These are phyloP conservation scores for Hartigia nigra DNA, from an alignment of 2,888 invertebrate genomes.

Conservation along the genomic window DNA sequence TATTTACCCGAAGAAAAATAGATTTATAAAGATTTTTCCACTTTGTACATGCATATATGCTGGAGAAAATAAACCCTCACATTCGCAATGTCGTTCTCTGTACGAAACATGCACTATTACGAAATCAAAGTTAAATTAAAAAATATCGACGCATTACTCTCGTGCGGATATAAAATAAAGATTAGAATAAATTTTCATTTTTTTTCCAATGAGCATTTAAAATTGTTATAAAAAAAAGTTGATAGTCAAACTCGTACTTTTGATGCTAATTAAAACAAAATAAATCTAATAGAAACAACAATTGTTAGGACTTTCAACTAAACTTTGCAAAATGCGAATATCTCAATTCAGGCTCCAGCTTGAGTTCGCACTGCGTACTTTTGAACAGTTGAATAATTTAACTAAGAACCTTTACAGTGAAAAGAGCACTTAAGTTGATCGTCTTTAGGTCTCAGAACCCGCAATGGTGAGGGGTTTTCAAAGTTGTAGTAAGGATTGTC, in stretches of 20 bases:
- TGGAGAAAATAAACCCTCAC: neutral
- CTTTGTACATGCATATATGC: neutral
- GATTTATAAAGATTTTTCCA: neutral
- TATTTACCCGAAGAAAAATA: neutral
- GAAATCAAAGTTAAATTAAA: neutral
- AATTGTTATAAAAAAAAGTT: neutral
- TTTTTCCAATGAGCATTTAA: neutral
- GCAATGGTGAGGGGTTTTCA: conserved; percentile 41
- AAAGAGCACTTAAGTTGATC: conserved; percentile 51
- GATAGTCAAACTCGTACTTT: too few relatives aligned
- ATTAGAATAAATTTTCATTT: neutral
- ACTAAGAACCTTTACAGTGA: conserved; percentile 25
- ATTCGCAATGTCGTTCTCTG: neutral
- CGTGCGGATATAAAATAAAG: neutral
- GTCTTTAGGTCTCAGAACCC: conserved; percentile 52
- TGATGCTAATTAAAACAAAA: neutral
- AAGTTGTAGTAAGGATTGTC: conserved; percentile 53
- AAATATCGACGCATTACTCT: neutral
- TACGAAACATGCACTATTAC: neutral
- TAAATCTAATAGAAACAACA: neutral
- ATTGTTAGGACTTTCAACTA: neutral
- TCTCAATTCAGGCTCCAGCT: neutral
- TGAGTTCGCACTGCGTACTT: conserved; percentile 29
- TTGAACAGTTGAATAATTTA: conserved; percentile 43
- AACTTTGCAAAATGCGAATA: neutral